Percentiles rank a stretch among this genome's conserved stretches.
These are phyloP conservation scores for Bilobella aurantiaca DNA, from an alignment of 1,140 invertebrate species.

Conservation along the genomic window DNA sequence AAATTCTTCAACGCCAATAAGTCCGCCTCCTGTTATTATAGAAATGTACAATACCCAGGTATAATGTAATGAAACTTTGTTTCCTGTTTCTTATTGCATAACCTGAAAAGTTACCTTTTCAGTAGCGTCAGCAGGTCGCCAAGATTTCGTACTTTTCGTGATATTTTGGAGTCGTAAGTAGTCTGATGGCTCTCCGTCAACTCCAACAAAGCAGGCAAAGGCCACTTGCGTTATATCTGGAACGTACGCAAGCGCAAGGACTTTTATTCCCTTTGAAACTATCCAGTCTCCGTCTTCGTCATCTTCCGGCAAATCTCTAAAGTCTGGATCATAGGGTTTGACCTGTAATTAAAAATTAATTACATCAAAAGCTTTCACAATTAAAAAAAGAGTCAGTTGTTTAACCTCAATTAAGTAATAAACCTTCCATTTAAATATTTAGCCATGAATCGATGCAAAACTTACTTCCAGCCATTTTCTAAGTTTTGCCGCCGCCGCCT, in stretches of 20 bases:
- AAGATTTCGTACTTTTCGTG: constrained; percentile 67
- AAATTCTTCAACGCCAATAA: constrained; percentile 71
- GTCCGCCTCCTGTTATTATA: constrained; percentile 56
- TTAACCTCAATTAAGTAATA: no score
- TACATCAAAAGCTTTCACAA: background rate
- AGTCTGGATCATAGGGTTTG: constrained; percentile 69
- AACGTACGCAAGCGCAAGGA: constrained; percentile 79
- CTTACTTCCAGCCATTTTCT: constrained; percentile 76
- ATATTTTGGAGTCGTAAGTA: constrained; percentile 76
- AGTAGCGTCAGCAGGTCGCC: constrained; percentile 56
- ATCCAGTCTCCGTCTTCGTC: constrained; percentile 85
- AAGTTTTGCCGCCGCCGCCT: constrained; percentile 68
- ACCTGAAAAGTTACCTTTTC: constrained; percentile 50
- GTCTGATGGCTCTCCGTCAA: constrained; percentile 76
- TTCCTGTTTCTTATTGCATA: no score
- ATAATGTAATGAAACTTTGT: background rate
- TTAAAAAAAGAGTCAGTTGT: no score
- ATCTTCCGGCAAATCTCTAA: constrained; percentile 43
- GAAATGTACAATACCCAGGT: constrained; percentile 18
- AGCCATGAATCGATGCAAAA: no score
- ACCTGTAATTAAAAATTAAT: constrained; percentile 40
- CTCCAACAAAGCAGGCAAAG: constrained; percentile 74
- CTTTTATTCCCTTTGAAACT: constrained; percentile 67
- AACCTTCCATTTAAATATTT: no score
- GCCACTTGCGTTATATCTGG: constrained; percentile 75